A percentile compares a stretch with the other conserved stretches of the same genome.
Evolutionary conservation across 2,113 vertebrate genomes (phyloP).

Genomic region (Regulus satrapa): DNA sequence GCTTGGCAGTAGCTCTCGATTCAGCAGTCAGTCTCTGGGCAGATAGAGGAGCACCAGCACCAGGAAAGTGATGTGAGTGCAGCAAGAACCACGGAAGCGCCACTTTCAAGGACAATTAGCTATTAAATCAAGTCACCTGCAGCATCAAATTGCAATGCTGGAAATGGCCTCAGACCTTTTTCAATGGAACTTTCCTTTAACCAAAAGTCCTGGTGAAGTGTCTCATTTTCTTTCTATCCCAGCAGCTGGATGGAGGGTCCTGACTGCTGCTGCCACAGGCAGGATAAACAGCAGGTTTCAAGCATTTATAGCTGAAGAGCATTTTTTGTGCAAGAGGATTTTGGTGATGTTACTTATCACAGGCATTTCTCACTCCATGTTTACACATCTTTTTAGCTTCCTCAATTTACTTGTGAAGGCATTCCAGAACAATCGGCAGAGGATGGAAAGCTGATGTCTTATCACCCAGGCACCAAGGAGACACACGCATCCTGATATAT

Average conservation of each 20-base stretch:
- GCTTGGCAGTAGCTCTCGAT: neutral
- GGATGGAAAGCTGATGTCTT: neutral
- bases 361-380: neutral
- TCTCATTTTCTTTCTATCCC: neutral
- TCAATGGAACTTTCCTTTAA: neutral
- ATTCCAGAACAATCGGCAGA: constrained; percentile 1
- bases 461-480: neutral
- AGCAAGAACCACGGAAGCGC: fast-evolving
- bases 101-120: neutral
- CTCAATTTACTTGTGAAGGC: neutral
- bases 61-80: neutral
- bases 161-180: neutral
- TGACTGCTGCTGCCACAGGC: neutral
- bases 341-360: neutral
- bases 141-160: neutral
- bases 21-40: neutral
- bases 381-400: neutral
- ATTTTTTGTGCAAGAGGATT: neutral
- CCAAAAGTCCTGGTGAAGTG: neutral
- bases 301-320: neutral
- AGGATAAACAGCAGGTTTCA: neutral
- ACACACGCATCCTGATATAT: neutral
- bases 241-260: neutral
- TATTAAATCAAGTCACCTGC: neutral
- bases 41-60: neutral